A percentile compares a stretch with the other conserved stretches of the same genome.
phyloP scores from a whole-genome alignment of 2,113 vertebrate genomes.

The Bombycilla garrulus region DNA sequence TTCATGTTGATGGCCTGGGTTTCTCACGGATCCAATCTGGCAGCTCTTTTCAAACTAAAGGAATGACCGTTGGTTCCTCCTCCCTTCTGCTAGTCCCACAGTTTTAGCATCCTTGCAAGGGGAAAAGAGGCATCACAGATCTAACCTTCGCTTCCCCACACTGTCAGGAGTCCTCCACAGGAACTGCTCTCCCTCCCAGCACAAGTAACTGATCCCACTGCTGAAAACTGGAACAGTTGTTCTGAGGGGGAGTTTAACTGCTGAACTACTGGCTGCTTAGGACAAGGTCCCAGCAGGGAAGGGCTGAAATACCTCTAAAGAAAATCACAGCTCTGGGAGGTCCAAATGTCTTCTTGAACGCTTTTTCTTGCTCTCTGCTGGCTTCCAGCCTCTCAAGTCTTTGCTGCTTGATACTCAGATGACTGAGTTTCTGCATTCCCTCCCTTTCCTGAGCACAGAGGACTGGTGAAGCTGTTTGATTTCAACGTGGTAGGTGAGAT shows the following conservation, averaged over 20 bases:
- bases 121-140: background rate
- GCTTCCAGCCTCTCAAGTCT: background rate
- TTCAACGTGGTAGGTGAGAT: background rate
- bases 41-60: background rate
- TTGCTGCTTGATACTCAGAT: background rate
- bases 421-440: background rate
- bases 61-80: background rate
- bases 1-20: background rate
- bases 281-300: slow-evolving; percentile 51
- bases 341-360: background rate
- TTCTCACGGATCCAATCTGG: background rate
- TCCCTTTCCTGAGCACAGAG: background rate
- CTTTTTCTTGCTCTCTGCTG: slow-evolving; percentile 2
- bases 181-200: background rate
- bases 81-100: background rate
- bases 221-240: background rate
- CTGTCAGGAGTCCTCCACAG: background rate
- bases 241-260: background rate
- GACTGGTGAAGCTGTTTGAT: background rate
- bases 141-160: background rate
- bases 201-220: background rate
- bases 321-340: background rate
- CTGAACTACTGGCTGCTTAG: slow-evolving; percentile 5
- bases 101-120: background rate
- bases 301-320: slow-evolving; percentile 35